Evolutionary conservation across 2,888 invertebrate genomes (phyloP).

Genomic region (Drosophila cyrtoloma): DNA sequence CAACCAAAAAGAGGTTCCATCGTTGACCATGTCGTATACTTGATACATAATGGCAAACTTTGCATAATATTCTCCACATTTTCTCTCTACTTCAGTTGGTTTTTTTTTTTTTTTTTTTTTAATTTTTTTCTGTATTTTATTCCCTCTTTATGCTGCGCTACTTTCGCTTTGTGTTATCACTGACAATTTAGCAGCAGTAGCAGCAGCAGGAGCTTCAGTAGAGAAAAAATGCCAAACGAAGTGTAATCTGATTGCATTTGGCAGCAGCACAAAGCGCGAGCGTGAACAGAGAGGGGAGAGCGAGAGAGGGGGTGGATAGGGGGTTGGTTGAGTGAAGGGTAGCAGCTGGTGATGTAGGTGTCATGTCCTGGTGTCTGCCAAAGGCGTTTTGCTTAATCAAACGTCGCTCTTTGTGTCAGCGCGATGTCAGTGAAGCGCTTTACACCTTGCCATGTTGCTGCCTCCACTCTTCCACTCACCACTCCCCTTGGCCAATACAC

Average conservation of each 20-base stretch:
- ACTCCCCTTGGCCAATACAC: constrained; percentile 29
- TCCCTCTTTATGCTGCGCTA: constrained; percentile 38
- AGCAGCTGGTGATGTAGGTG: constrained; percentile 36
- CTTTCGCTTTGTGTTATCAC: constrained; percentile 69
- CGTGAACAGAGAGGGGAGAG: neutral
- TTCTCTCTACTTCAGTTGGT: neutral
- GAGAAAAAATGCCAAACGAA: constrained; percentile 61
- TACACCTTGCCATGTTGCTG: constrained; percentile 45
- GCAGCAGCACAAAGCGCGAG: constrained; percentile 68
- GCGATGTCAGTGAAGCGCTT: constrained; percentile 59
- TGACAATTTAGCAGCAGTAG: constrained; percentile 67
- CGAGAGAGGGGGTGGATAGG: neutral
- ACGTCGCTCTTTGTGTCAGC: constrained; percentile 76
- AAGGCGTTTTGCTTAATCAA: constrained; percentile 77
- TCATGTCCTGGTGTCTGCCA: constrained; percentile 71
- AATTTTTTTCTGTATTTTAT: constrained; percentile 10
- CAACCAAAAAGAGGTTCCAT: constrained; percentile 29
- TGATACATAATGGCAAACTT: constrained; percentile 68
- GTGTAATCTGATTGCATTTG: constrained; percentile 80
- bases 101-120: neutral
- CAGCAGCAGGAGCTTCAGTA: constrained; percentile 5
- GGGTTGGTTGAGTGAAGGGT: constrained; percentile 2
- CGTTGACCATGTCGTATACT: constrained; percentile 65
- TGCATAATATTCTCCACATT: constrained; percentile 60
- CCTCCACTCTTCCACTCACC: neutral